Conservation (phyloP, 2,888 invertebrate species). For the Digitonthophagus gazella region DNA sequence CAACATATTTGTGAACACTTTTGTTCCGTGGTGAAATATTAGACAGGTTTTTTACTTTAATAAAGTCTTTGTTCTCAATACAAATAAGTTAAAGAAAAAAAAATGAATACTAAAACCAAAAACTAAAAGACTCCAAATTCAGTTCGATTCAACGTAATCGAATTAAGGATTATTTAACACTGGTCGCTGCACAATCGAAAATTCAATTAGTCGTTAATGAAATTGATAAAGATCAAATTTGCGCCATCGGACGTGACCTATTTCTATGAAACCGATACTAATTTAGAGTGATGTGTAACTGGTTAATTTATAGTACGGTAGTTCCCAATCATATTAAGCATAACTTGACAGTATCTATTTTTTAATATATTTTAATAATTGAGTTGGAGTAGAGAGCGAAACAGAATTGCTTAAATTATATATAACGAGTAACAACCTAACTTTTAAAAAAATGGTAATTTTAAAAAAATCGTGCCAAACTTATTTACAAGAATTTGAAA, state of each 20-base stretch:
- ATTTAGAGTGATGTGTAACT: background rate
- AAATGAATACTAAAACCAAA: too few relatives aligned
- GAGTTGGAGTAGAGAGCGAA: too few relatives aligned
- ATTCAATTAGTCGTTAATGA: background rate
- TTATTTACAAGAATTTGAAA: too few relatives aligned
- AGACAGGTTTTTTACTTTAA: background rate
- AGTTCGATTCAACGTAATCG: background rate
- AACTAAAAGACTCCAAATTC: too few relatives aligned
- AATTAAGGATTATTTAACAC: background rate
- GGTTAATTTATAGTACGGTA: background rate
- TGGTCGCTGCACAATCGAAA: background rate
- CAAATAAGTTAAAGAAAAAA: too few relatives aligned
- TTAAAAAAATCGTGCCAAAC: too few relatives aligned
- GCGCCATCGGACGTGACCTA: background rate
- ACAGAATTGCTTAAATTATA: too few relatives aligned
- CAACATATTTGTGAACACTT: conserved; percentile 21
- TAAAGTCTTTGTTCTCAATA: background rate
- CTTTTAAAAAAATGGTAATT: too few relatives aligned
- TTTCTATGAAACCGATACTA: background rate
- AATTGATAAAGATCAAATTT: background rate
- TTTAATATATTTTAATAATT: too few relatives aligned
- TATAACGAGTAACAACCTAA: too few relatives aligned
- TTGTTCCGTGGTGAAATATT: conserved; percentile 1
- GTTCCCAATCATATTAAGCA: too few relatives aligned
- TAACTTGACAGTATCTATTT: too few relatives aligned